Base-by-base conservation (phyloP, 2,797 vertebrate species). In the Tapera naevia region DNA sequence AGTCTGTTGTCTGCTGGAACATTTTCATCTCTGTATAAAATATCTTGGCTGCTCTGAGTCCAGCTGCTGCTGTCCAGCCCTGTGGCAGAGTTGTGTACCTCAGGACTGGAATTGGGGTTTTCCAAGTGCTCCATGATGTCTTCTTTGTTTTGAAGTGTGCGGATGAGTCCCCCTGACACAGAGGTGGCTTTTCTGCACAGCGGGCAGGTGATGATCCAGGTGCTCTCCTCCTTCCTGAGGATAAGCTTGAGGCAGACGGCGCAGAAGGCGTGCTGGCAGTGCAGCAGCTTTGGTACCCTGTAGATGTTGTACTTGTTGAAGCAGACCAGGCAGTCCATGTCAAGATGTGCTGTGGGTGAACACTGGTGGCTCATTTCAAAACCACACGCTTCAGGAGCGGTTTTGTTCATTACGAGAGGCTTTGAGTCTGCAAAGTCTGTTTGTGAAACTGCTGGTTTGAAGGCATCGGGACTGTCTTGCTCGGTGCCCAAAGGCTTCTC, bases 291-390 rank as follows among this genome's bases (percentile, higher is more conserved):
- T 48, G 98, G 98, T 1, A 76, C 64, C 41, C 98, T 93, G 76
- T 71, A 30, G 11, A 88, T 71, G 79, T 89, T 84, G 81, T 98
- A 98, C 62, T 94, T 97, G 84, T 98, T 97, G 91, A 98, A 98
- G 84, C 98, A 98, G 60, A 98, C 86, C 14, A 97, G 95, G 72
- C 98, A 98, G 66, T 98, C 98, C 93, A 95, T 86, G 16, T 98
- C 97, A 1, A 27, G 0, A 5, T 86, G 80, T 23, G 61, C 18
- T 22, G 37, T 27, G 7, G 43, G 19, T 5, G 78, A 67, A 32
- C 27, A 33, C 6, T 10, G 15, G 2, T 15, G 1, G 12, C 45
- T 24, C 16, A 3, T 19, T 27, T 81, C 51, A 14, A 53, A 9
- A 2, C 30, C 1, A 7, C 57, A 18, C 21, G 4, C 58, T 65